These are phyloP conservation scores for Laothoe populi DNA, from an alignment of 2,888 invertebrate genomes.

Conservation along the genomic window DNA sequence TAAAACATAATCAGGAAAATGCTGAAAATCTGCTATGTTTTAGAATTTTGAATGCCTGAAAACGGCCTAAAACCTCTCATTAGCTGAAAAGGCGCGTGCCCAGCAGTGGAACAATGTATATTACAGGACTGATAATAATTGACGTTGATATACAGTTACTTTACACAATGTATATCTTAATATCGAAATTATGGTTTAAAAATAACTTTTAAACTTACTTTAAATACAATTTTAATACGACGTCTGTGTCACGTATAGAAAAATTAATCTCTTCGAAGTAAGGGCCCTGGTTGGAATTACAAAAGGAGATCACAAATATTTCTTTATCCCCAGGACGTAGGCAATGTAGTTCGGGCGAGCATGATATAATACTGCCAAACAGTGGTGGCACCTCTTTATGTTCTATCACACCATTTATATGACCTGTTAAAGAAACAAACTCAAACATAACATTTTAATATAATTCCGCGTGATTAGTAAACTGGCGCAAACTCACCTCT, in stretches of 20 bases:
- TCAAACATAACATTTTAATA: background rate
- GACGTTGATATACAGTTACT: too few relatives aligned
- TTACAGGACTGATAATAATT: too few relatives aligned
- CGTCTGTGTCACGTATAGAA: slow-evolving; percentile 83
- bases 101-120: too few relatives aligned
- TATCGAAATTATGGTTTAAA: too few relatives aligned
- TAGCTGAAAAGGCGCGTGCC: too few relatives aligned
- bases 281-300: slow-evolving; percentile 84
- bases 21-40: too few relatives aligned
- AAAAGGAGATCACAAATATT: slow-evolving; percentile 83
- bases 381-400: slow-evolving; percentile 73
- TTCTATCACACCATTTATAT: slow-evolving; percentile 84
- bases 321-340: slow-evolving; percentile 80
- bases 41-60: too few relatives aligned
- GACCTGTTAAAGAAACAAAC: slow-evolving; percentile 64
- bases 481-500: slow-evolving; percentile 65
- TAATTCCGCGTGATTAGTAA: background rate
- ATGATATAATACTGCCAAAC: slow-evolving; percentile 84
- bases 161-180: too few relatives aligned
- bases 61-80: too few relatives aligned
- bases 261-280: slow-evolving; percentile 87
- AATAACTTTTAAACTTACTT: slow-evolving; percentile 69
- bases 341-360: slow-evolving; percentile 73
- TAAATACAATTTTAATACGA: slow-evolving; percentile 81
- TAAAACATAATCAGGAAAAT: too few relatives aligned